Percentiles rank a stretch among this genome's conserved stretches.
Evolutionary conservation across 2,113 vertebrate genomes (phyloP).

Genomic region (Mus musculus): GRCm39 chr14:20307501-20308000

Average conservation of each 20-base stretch:
- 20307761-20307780: no score
- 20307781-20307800: background rate
- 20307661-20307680: background rate
- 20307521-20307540: slow-evolving; percentile 93
- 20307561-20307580: slow-evolving; percentile 94
- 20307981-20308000: background rate
- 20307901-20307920: background rate
- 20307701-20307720: background rate
- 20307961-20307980: no score
- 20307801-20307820: background rate
- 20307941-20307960: background rate
- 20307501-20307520: slow-evolving; percentile 89
- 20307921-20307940: background rate
- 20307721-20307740: background rate
- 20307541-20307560: slow-evolving; percentile 94
- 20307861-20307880: background rate
- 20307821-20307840: background rate
- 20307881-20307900: background rate
- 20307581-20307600: slow-evolving; percentile 91
- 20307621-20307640: slow-evolving; percentile 90
- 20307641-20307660: background rate
- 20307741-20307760: background rate
- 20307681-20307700: background rate
- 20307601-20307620: slow-evolving; percentile 91
- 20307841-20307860: background rate